Base-by-base conservation (phyloP, 2,113 vertebrate genomes). In the Saiga tatarica region DNA sequence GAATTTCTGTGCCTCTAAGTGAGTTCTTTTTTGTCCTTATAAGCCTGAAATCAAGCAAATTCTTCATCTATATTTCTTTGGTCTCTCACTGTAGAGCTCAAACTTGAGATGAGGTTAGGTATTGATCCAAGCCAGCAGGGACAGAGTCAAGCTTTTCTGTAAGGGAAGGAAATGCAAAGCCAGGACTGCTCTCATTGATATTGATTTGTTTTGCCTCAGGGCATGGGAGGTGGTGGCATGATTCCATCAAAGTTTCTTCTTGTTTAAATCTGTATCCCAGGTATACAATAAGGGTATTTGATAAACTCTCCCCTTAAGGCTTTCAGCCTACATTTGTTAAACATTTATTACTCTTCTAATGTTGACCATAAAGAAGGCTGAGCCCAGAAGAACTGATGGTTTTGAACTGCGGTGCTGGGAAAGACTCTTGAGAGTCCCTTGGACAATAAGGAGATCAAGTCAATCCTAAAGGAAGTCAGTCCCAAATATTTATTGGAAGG, bases 21-120 rank as follows among this genome's bases (percentile, higher is more conserved):
- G 23, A 23, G 0, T 71, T 33, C 87, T 91, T 89, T 89, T 92
- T 62, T 4, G 26, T 81, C 59, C 36, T 94, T 96, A 71, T 16
- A 89, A 94, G 15, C 2, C 85, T 93, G 42, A 96, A 94, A 92
- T 95, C 36, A 50, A 95, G 47, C 25, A 88, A 89, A 67, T 76
- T 86, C 8, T 52, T 95, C 47, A 62, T 12, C 21, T 92, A 19
- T 53, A 16, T 42, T 92, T 36, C 11, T 94, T 96, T 62, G 81
- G 39, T 96, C 12, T 86, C 42, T 95, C 10, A 88, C 36, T 39
- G 36, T 15, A 87, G 81, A 76, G 50, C 71, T 95, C 36, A 90
- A 25, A 84, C 42, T 78, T 78, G 76, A 71, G 76, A 96, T 6
- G 28, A 19, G 11, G 15, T 53, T 87, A 90, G 28, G 9, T 87